Conservation (phyloP, 37 sponge, comb jelly and placozoan species). For the Chondrosia reniformis region DNA sequence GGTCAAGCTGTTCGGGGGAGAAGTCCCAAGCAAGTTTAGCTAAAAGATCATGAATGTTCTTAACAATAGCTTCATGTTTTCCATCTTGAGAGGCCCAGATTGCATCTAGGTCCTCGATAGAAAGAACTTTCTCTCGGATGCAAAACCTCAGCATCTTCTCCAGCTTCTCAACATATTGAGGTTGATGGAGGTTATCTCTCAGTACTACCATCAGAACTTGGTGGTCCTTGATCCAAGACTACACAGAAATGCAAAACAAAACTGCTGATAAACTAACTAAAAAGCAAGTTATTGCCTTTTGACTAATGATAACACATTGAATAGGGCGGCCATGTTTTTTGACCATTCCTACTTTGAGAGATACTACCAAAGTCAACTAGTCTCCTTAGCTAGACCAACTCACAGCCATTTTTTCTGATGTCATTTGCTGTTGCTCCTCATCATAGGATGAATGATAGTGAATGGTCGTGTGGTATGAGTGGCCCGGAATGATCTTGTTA, state of each 20-base stretch:
- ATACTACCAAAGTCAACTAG: too few relatives aligned
- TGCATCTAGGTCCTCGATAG: slow-evolving; percentile 77
- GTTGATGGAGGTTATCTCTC: slow-evolving; percentile 95
- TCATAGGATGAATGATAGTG: slow-evolving; percentile 30
- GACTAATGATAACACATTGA: too few relatives aligned
- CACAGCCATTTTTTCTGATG: slow-evolving; percentile 65
- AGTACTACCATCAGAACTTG: slow-evolving; percentile 85
- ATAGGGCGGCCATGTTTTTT: too few relatives aligned
- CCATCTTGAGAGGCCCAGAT: slow-evolving; percentile 95
- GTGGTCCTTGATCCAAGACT: slow-evolving; percentile 79
- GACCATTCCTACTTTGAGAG: too few relatives aligned
- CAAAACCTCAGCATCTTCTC: slow-evolving; percentile 84
- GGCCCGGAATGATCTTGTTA: slow-evolving; percentile 74
- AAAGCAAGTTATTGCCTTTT: too few relatives aligned
- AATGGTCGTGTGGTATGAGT: slow-evolving; percentile 42
- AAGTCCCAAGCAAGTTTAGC: slow-evolving; percentile 97
- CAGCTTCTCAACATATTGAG: slow-evolving; percentile 95
- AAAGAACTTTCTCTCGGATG: slow-evolving; percentile 73
- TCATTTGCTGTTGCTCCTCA: slow-evolving; percentile 57
- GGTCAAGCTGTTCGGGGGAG: slow-evolving; percentile 88
- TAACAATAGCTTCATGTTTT: slow-evolving; percentile 96
- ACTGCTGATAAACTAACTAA: too few relatives aligned
- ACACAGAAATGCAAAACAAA: neutral
- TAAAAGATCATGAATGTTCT: slow-evolving; percentile 94
- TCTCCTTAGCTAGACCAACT: slow-evolving; percentile 28